phyloP scores from a whole-genome alignment of 2,888 invertebrate species.

The Coenonympha glycerion region DNA sequence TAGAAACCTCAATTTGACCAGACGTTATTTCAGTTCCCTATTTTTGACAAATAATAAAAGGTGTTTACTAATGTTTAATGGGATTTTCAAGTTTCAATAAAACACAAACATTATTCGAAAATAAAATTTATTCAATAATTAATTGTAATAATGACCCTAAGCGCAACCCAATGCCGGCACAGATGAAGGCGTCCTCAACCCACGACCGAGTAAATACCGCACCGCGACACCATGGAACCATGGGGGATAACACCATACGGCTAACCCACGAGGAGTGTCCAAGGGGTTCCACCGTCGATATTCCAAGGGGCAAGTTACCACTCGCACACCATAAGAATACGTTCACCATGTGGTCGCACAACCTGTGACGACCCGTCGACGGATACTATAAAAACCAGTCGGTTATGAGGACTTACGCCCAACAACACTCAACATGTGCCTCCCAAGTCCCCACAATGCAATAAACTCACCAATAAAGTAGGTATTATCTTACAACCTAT shows the following conservation, averaged over 20 bases:
- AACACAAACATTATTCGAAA: background rate
- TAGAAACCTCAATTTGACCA: too few relatives aligned
- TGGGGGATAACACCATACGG: conserved; percentile 24
- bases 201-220: conserved; percentile 22
- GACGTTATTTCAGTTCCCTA: too few relatives aligned
- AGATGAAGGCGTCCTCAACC: conserved; percentile 25
- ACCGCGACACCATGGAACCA: conserved; percentile 26
- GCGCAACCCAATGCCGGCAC: conserved; percentile 25
- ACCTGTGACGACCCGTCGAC: conserved; percentile 21
- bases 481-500: background rate
- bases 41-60: too few relatives aligned
- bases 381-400: conserved; percentile 29
- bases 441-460: conserved; percentile 1
- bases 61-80: too few relatives aligned
- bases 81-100: background rate
- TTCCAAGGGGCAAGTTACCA: conserved; percentile 10
- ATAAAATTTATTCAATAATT: conserved; percentile 24
- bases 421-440: conserved; percentile 12
- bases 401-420: conserved; percentile 15
- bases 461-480: background rate
- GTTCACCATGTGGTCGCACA: conserved; percentile 19
- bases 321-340: conserved; percentile 22
- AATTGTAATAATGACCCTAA: conserved; percentile 24
- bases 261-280: conserved; percentile 33
- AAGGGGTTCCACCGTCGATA: conserved; percentile 31